Evolutionary conservation across 2,113 vertebrate genomes (phyloP), one percentile per base, ranked within the genome.

Genomic region (Chamaea fasciata): DNA sequence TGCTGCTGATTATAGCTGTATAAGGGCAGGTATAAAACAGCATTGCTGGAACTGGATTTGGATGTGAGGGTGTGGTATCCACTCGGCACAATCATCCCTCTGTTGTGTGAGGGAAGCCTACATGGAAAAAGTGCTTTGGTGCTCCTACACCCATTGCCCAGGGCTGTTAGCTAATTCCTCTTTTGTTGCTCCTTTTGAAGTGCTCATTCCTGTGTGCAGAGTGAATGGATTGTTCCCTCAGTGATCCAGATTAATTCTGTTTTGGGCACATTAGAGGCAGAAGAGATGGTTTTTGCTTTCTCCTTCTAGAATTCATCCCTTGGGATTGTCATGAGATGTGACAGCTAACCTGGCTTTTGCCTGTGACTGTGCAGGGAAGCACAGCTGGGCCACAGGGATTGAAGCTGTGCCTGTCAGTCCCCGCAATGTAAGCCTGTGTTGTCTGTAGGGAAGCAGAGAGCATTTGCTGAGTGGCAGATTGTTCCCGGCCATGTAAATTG

Each of bases 111-210:
- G 49, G 35, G 52, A 89, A 86, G 47, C 65, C 46, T 50, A 22
- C 19, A 7, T 78, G 57, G 64, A 90, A 88, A 92, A 95, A 83
- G 64, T 67, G 68, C 35, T 94, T 86, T 83, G 71, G 60, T 92
- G 33, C 82, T 94, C 55, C 87, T 92, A 71, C 89, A 67, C 85
- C 59, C 85, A 56, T 88, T 63, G 93, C 87, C 71, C 59, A 47
- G 75, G 71, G 90, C 83, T 83, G 35, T 88, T 78, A 49, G 10
- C 83, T 88, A 92, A 84, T 88, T 83, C 85, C 55, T 69, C 67
- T 91, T 94, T 84, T 79, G 70, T 92, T 93, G 46, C 4, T 55
- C 37, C 67, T 95, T 91, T 94, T 86, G 87, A 74, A 85, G 75
- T 44, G 31, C 33, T 95, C 15, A 30, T 92, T 95, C 33, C 60